These are phyloP conservation scores for Triplophysa tibetana DNA, from an alignment of 2,113 vertebrate species.

Conservation along the genomic window DNA sequence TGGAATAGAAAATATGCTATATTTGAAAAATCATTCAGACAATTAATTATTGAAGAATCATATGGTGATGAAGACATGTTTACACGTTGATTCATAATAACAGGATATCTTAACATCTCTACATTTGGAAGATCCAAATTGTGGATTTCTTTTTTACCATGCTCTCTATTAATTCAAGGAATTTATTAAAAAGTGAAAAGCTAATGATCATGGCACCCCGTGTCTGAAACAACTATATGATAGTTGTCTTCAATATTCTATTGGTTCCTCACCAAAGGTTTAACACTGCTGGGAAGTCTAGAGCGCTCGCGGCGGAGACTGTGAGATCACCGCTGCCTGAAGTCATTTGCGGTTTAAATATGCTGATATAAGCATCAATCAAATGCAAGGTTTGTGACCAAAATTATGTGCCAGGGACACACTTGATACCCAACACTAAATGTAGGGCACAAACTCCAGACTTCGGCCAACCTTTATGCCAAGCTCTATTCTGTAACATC, in stretches of 20 bases:
- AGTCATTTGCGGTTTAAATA: conserved; percentile 24
- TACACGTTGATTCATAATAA: no score
- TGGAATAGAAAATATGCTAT: no score
- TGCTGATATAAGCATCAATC: conserved; percentile 32
- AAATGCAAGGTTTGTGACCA: conserved; percentile 25
- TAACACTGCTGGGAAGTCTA: conserved; percentile 42
- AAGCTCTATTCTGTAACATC: not conserved
- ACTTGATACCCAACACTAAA: conserved; percentile 21
- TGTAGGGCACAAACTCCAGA: conserved; percentile 63
- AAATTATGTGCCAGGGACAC: conserved; percentile 6
- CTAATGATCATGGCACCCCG: not conserved
- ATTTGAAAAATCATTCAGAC: no score
- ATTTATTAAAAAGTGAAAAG: not conserved
- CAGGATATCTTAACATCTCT: no score
- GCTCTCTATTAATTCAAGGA: not conserved
- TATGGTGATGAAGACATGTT: no score
- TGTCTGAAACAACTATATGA: not conserved
- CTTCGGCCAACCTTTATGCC: conserved; percentile 44
- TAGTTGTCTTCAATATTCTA: not conserved
- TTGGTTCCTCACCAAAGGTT: conserved; percentile 8
- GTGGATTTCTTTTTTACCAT: no score
- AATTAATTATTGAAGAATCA: no score
- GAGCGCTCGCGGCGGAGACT: not conserved
- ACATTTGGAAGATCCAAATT: no score
- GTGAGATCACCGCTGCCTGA: conserved; percentile 13